A percentile compares a stretch with the other conserved stretches of the same genome.
phyloP scores from a whole-genome alignment of 1,140 invertebrate species.

The Brachionus koreanus region DNA sequence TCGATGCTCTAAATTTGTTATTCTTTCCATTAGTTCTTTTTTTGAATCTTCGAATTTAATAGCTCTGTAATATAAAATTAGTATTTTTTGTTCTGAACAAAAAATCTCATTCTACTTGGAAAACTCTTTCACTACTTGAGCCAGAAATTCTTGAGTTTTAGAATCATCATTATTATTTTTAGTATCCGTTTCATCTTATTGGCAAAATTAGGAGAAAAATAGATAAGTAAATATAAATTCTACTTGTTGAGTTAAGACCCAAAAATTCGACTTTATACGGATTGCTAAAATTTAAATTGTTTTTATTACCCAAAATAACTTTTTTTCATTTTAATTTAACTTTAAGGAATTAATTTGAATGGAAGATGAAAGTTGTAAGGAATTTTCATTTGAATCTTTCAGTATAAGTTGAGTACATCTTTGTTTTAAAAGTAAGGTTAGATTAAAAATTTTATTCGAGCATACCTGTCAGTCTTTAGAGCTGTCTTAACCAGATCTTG shows the following conservation, averaged over 20 bases:
- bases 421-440: background rate
- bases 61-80: background rate
- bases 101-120: background rate
- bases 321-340: background rate
- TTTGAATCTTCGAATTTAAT: constrained; percentile 26
- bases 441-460: background rate
- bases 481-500: constrained; percentile 10
- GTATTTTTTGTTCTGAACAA: background rate
- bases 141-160: constrained; percentile 6
- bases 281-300: background rate
- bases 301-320: background rate
- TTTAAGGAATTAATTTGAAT: background rate
- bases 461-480: background rate
- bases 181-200: background rate
- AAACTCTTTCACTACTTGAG: constrained; percentile 28
- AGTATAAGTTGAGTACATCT: background rate
- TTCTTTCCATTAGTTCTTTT: constrained; percentile 30
- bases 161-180: background rate
- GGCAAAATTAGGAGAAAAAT: background rate
- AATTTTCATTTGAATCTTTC: constrained; percentile 11
- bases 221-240: background rate
- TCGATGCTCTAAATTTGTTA: constrained; percentile 9
- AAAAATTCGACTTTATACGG: constrained; percentile 4
- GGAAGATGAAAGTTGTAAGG: background rate
- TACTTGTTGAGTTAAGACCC: background rate